Evolutionary conservation across 2,888 invertebrate species (phyloP).

Genomic region (Lepidonotus clava): DNA sequence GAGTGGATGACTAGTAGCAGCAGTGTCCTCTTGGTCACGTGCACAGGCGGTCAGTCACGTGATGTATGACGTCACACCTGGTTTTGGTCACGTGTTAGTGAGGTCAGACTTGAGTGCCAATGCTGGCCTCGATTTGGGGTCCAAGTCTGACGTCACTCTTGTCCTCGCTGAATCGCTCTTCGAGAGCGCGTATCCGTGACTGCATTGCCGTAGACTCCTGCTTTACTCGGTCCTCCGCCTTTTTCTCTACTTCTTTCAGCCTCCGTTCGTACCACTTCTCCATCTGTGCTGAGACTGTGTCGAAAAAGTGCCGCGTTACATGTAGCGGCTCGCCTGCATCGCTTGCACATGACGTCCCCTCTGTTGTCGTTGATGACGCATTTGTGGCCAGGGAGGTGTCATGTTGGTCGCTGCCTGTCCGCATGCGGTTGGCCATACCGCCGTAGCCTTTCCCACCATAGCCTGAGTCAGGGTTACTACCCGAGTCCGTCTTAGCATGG

Average conservation of each 20-base stretch:
- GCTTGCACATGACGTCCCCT: slow-evolving; percentile 21
- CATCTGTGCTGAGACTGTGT: slow-evolving; percentile 57
- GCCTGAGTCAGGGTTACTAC: slow-evolving; percentile 86
- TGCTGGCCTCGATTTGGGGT: slow-evolving; percentile 45
- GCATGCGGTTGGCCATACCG: background rate
- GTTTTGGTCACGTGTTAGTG: too few relatives aligned
- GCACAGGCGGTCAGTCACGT: too few relatives aligned
- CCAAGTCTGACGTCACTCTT: background rate
- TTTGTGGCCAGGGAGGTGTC: slow-evolving; percentile 51
- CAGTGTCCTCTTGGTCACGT: too few relatives aligned
- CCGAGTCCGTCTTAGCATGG: slow-evolving; percentile 73
- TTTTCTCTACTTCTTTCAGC: slow-evolving; percentile 55
- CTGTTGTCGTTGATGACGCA: slow-evolving; percentile 48
- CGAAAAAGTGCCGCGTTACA: slow-evolving; percentile 54
- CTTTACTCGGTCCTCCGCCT: slow-evolving; percentile 48
- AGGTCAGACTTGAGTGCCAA: slow-evolving; percentile 43
- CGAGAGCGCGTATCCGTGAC: slow-evolving; percentile 32
- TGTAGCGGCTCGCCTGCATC: slow-evolving; percentile 25
- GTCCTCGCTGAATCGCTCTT: slow-evolving; percentile 42
- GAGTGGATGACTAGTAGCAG: too few relatives aligned
- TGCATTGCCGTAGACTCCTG: slow-evolving; percentile 55
- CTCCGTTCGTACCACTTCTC: slow-evolving; percentile 59
- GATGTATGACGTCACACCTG: background rate
- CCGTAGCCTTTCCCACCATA: slow-evolving; percentile 91
- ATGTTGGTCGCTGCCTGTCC: slow-evolving; percentile 32